Conservation (phyloP, 2,113 vertebrate genomes). For the Thunnus maccoyii region DNA sequence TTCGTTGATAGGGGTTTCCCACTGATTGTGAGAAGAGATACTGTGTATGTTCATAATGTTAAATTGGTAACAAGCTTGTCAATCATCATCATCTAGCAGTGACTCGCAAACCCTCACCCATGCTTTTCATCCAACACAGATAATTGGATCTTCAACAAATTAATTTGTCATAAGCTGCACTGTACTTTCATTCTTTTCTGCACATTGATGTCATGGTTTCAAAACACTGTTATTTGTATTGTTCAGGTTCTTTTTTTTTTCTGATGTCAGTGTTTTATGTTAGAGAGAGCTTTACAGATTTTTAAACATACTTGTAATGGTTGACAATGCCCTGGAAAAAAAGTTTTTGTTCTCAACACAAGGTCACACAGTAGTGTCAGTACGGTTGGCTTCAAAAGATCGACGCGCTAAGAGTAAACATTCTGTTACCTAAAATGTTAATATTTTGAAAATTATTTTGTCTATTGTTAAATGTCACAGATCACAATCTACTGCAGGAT, state of each 20-base stretch:
- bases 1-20: constrained; percentile 49
- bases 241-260: constrained; percentile 42
- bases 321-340: constrained; percentile 37
- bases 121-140: constrained; percentile 9
- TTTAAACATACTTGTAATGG: constrained; percentile 44
- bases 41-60: constrained; percentile 40
- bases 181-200: constrained; percentile 55
- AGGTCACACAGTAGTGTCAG: constrained; percentile 37
- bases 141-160: constrained; percentile 15
- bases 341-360: constrained; percentile 23
- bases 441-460: constrained; percentile 63
- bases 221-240: constrained; percentile 53
- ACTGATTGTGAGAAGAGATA: constrained; percentile 48
- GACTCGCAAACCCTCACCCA: constrained; percentile 19
- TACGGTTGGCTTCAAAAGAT: constrained; percentile 47
- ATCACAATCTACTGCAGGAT: constrained; percentile 79
- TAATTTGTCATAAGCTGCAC: constrained; percentile 55
- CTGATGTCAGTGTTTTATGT: constrained; percentile 61
- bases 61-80: constrained; percentile 41
- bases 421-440: constrained; percentile 64
- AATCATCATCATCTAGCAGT: constrained; percentile 35
- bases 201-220: constrained; percentile 37
- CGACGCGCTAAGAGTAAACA: constrained; percentile 51
- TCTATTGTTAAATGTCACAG: constrained; percentile 70
- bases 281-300: constrained; percentile 49